Conservation (phyloP, 37 sponge, comb jelly and placozoan species). For the Axinella damicornis region DNA sequence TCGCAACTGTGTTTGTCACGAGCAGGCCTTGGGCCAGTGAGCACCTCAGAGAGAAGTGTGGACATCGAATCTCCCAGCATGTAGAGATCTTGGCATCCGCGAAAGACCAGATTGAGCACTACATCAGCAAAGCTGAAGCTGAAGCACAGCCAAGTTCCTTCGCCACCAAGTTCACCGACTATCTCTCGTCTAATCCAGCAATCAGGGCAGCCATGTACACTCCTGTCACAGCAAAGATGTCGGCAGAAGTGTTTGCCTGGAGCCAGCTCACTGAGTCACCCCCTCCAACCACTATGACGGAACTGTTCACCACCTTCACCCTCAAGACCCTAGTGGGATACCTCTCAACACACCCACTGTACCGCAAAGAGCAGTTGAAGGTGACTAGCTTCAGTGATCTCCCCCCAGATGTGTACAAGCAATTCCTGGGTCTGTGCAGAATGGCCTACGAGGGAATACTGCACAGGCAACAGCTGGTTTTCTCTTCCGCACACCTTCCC, state of each 20-base stretch:
- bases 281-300: constrained; percentile 26
- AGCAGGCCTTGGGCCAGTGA: constrained; percentile 31
- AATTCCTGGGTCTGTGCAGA: neutral
- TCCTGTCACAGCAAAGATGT: constrained; percentile 28
- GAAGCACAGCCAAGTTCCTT: neutral
- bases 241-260: constrained; percentile 1
- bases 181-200: constrained; percentile 10
- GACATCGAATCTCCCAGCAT: neutral
- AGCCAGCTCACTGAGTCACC: neutral
- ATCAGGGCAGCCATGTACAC: constrained; percentile 31
- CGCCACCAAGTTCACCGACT: neutral
- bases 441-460: constrained; percentile 2
- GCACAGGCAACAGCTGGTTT: neutral
- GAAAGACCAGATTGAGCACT: constrained; percentile 8
- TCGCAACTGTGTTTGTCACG: constrained; percentile 21
- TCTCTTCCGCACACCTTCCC: neutral
- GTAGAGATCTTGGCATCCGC: constrained; percentile 33
- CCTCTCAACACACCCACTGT: neutral
- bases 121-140: neutral
- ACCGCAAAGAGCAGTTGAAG: neutral
- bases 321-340: neutral
- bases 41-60: neutral
- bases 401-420: neutral
- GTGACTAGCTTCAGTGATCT: neutral
- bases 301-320: constrained; percentile 24